Evolutionary conservation across 2,113 vertebrate species (phyloP), one percentile per base, ranked within the genome.

Genomic region (Myodes glareolus): DNA sequence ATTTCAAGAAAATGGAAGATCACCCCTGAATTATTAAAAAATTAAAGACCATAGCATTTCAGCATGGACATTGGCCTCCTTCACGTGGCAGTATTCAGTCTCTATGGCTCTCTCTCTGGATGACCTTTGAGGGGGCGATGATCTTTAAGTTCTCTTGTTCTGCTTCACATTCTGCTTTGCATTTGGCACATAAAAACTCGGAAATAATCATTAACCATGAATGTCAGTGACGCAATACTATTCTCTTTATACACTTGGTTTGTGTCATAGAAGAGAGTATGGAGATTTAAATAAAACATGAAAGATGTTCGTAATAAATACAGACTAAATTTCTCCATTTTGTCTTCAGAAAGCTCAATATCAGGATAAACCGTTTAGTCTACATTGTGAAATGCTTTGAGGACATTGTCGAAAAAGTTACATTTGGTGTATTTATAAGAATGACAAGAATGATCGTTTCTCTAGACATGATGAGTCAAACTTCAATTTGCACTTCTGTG

Each of bases 191-290:
- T 91, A 96, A 96, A 96, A 78, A 78, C 82, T 58, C 52, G 29
- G 63, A 95, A 91, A 78, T 81, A 86, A 95, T 94, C 90, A 36
- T 47, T 10, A 55, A 27, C 93, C 94, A 92, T 94, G 92, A 97
- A 97, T 96, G 93, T 97, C 94, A 98, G 19, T 82, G 94, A 36
- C 55, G 77, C 50, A 29, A 10, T 67, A 45, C 16, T 58, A n/a
- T 84, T 50, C 39, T 72, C 47, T 96, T 87, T 39, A 94, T 39
- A 70, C 25, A 87, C 45, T 65, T 78, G 21, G 33, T 82, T 95
- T 84, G 55, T 27, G 19, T 82, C 82, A 91, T 5, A 3, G 61
- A 63, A 92, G 9, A 92, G 58, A 67, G 45, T 81, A 52, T 94
- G 31, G 19, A 61, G 72, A 81, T 87, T 94, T 95, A 7, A 61